A percentile compares a stretch with the other conserved stretches of the same genome.
phyloP scores from a whole-genome alignment of 2,113 vertebrate genomes.

The Brachionichthys hirsutus region DNA sequence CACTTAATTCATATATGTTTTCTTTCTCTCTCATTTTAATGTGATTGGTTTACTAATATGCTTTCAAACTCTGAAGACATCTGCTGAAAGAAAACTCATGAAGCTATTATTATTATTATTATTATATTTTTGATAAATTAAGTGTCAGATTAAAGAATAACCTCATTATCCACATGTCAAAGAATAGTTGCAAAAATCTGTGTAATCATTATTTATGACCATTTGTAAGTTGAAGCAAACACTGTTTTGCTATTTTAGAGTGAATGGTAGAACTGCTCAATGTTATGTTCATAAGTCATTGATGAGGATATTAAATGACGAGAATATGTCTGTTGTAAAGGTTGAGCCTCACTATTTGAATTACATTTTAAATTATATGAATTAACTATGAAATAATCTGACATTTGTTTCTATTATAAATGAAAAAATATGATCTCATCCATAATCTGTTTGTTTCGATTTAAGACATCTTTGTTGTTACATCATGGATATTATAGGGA shows the following conservation, averaged over 20 bases:
- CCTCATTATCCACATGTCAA: constrained; percentile 50
- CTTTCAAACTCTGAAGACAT: constrained; percentile 63
- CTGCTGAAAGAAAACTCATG: constrained; percentile 36
- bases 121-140: constrained; percentile 30
- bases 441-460: constrained; percentile 18
- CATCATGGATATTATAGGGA: too few relatives aligned
- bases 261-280: constrained; percentile 42
- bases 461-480: constrained; percentile 2
- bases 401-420: constrained; percentile 37
- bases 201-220: constrained; percentile 52
- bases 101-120: constrained; percentile 28
- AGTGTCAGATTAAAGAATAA: constrained; percentile 38
- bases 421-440: constrained; percentile 25
- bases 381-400: constrained; percentile 27
- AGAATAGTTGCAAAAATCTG: constrained; percentile 57
- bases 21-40: constrained; percentile 43
- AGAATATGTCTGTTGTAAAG: constrained; percentile 42
- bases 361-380: constrained; percentile 34
- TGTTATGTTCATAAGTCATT: background rate
- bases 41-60: constrained; percentile 73
- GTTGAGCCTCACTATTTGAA: constrained; percentile 23
- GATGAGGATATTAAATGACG: constrained; percentile 30
- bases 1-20: constrained; percentile 79
- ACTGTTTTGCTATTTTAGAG: constrained; percentile 56
- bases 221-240: constrained; percentile 61